Percentiles rank a stretch among this genome's conserved stretches.
Evolutionary conservation across 2,797 vertebrate genomes (phyloP).

Genomic region (Leptoclinus maculatus): DNA sequence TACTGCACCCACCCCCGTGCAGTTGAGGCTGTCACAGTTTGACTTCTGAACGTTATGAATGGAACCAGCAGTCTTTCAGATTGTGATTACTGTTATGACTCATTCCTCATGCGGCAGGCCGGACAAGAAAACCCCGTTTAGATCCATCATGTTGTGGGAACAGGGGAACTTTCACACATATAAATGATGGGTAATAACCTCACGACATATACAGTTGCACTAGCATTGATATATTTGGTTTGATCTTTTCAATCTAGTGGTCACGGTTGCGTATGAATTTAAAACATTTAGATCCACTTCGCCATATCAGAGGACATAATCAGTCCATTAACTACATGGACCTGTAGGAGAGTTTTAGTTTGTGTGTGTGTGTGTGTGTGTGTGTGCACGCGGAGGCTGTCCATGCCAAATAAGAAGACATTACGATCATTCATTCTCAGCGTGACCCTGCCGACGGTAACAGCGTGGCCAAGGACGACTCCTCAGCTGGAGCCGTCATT

Average conservation of each 20-base stretch:
- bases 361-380: background rate
- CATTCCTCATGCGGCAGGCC: background rate
- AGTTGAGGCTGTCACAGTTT: slow-evolving; percentile 25
- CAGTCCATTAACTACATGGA: slow-evolving; percentile 10
- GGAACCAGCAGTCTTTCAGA: slow-evolving; percentile 26
- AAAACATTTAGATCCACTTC: background rate
- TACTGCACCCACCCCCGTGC: slow-evolving; percentile 32
- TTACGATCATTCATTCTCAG: slow-evolving; percentile 26
- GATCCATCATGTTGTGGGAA: background rate
- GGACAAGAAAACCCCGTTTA: background rate
- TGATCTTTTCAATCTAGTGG: background rate
- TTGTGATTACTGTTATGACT: slow-evolving; percentile 27
- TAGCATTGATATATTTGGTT: background rate
- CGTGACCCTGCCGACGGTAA: slow-evolving; percentile 20
- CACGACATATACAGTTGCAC: background rate
- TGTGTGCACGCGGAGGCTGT: background rate
- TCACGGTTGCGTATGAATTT: background rate
- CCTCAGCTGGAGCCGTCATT: slow-evolving; percentile 16
- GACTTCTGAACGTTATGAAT: slow-evolving; percentile 43
- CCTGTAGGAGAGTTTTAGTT: background rate
- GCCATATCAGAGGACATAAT: background rate
- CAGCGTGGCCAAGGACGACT: slow-evolving; percentile 22
- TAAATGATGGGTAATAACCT: background rate
- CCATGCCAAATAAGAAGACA: background rate
- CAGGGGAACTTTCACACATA: background rate